Percentiles rank a stretch among this genome's conserved stretches.
These are phyloP conservation scores for Sphenodon punctatus DNA, from an alignment of 2,797 vertebrate species.

Conservation along the genomic window DNA sequence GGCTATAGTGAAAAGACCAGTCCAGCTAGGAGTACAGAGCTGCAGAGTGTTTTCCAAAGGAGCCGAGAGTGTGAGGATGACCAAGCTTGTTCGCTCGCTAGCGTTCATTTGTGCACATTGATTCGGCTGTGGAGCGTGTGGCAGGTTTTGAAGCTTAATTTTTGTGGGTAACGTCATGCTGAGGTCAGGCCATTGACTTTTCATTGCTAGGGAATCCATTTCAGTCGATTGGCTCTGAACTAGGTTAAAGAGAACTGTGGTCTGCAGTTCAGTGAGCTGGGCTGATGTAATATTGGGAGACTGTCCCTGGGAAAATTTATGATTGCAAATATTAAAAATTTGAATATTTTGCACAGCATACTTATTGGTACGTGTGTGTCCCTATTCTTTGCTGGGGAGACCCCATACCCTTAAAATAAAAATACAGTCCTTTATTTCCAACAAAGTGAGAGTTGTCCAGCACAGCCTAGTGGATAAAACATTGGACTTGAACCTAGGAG, in stretches of 20 bases:
- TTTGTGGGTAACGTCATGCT: neutral
- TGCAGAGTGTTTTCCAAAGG: neutral
- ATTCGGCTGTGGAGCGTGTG: too few relatives aligned
- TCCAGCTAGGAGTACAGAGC: too few relatives aligned
- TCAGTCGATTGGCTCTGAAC: neutral
- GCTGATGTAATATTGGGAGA: neutral
- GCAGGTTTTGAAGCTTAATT: neutral
- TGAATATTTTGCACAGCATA: neutral
- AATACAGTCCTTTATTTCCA: neutral
- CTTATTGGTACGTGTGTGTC: neutral
- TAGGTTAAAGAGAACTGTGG: neutral
- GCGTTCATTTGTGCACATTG: too few relatives aligned
- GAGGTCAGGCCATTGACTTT: neutral
- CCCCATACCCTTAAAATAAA: neutral
- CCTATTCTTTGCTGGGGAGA: neutral
- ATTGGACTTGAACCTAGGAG: too few relatives aligned
- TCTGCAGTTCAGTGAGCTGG: neutral
- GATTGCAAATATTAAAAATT: neutral
- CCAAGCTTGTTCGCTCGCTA: neutral
- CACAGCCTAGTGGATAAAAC: too few relatives aligned
- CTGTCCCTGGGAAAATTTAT: neutral
- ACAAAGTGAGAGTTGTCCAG: too few relatives aligned
- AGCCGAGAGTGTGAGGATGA: neutral
- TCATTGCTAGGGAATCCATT: neutral
- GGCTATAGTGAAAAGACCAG: neutral